Percentiles rank a stretch among this genome's conserved stretches.
These are phyloP conservation scores for Callocephalon fimbriatum DNA, from an alignment of 2,113 vertebrate genomes.

Conservation along the genomic window DNA sequence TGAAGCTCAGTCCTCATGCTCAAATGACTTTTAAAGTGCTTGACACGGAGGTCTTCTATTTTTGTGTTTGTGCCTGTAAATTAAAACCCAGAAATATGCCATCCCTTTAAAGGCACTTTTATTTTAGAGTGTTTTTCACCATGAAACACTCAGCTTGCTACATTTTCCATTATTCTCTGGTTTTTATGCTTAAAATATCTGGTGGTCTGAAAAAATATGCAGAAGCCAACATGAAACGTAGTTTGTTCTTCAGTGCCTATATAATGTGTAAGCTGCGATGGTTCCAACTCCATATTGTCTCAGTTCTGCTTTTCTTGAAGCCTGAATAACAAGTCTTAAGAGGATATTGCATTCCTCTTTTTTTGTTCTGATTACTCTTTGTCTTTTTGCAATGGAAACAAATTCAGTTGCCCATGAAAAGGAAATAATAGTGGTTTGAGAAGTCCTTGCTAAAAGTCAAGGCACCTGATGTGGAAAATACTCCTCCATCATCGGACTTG, in stretches of 20 bases:
- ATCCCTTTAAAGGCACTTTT: not conserved
- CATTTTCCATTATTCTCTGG: not conserved
- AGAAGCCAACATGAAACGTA: not conserved
- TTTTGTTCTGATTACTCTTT: not conserved
- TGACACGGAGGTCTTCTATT: rapidly evolving
- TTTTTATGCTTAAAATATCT: not conserved
- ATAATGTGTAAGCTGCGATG: not conserved
- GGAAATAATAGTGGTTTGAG: not conserved
- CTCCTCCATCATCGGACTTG: not conserved
- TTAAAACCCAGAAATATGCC: not conserved
- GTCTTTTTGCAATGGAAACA: not conserved
- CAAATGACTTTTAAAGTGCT: not conserved
- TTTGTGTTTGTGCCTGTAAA: not conserved
- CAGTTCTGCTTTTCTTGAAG: not conserved
- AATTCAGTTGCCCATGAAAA: not conserved
- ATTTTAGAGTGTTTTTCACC: not conserved
- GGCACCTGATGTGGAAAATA: not conserved
- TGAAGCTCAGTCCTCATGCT: not conserved
- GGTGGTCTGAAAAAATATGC: not conserved
- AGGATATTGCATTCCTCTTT: not conserved
- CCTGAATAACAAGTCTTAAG: not conserved
- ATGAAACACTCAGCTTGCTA: not conserved
- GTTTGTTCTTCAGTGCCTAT: not conserved
- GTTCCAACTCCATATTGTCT: not conserved
- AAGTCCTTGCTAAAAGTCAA: not conserved